phyloP scores from a whole-genome alignment of 2,888 invertebrate species.

The Alcis repandata region DNA sequence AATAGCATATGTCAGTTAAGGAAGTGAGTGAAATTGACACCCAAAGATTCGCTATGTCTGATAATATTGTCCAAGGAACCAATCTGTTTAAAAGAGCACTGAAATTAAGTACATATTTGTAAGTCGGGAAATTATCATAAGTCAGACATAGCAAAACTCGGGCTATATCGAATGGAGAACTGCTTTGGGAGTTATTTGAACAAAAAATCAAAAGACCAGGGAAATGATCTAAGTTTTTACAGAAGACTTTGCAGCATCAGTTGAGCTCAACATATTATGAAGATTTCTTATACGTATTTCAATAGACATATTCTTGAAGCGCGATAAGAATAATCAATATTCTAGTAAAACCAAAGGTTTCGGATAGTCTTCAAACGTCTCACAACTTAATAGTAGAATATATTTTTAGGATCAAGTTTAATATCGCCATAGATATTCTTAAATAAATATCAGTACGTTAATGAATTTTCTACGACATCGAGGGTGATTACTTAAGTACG shows the following conservation, averaged over 20 bases:
- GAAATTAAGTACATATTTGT: conserved; percentile 2
- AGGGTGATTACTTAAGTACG: not conserved
- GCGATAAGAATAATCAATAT: not conserved
- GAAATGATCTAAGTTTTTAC: not conserved
- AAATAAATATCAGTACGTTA: not conserved
- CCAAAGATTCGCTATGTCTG: conserved; percentile 28
- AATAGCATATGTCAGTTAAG: conserved; percentile 45
- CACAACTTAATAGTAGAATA: not conserved
- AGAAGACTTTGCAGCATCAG: not conserved
- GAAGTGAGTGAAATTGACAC: conserved; percentile 17
- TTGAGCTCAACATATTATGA: not conserved
- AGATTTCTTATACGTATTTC: not conserved
- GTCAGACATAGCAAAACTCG: conserved; percentile 26
- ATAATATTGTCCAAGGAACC: not conserved
- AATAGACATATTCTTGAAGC: not conserved
- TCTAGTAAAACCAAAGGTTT: not conserved
- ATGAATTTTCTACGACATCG: conserved; percentile 33
- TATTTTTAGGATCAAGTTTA: not conserved
- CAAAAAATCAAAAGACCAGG: not conserved
- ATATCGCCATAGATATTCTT: not conserved
- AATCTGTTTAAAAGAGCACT: not conserved
- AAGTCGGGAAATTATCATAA: not conserved
- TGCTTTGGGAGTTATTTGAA: not conserved
- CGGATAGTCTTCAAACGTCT: not conserved
- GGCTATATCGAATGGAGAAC: conserved; percentile 10